Evolutionary conservation across 2,113 vertebrate genomes (phyloP).

Genomic region (Calidris pugnax): DNA sequence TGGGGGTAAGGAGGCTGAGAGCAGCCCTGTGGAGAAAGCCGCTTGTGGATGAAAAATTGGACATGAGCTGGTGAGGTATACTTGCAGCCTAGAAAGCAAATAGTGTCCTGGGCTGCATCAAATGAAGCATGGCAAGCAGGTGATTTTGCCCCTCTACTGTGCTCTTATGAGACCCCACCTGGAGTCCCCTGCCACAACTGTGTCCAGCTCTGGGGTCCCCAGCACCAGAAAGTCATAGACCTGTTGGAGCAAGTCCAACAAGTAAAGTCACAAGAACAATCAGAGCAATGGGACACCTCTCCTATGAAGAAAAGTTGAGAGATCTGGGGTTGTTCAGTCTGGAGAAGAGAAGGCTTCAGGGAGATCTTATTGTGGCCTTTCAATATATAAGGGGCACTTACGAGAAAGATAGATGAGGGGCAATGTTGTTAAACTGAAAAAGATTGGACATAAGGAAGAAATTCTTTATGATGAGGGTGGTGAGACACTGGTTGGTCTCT

Average conservation of each 20-base stretch:
- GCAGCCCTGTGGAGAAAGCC: background rate
- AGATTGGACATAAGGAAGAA: background rate
- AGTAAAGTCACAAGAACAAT: background rate
- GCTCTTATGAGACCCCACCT: background rate
- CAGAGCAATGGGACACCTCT: background rate
- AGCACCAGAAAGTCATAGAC: background rate
- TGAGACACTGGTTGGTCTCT: background rate
- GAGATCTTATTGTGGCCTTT: background rate
- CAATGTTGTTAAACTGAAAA: background rate
- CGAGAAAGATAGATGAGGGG: background rate
- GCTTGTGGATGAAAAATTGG: too few relatives aligned
- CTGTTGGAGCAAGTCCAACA: background rate
- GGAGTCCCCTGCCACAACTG: background rate
- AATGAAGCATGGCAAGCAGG: background rate
- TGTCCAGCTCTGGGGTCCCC: background rate
- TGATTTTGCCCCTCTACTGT: background rate
- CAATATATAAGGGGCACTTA: background rate
- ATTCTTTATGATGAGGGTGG: background rate
- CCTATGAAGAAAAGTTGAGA: background rate
- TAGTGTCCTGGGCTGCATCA: background rate
- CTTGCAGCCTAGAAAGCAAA: background rate
- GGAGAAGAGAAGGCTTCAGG: background rate
- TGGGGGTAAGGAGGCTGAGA: background rate
- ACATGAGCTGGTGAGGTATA: fast-evolving
- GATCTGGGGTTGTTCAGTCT: background rate